Percentiles rank a stretch among this genome's conserved stretches.
Conservation (phyloP, 2,888 invertebrate genomes). For the Heteromyza rotundicornis region DNA sequence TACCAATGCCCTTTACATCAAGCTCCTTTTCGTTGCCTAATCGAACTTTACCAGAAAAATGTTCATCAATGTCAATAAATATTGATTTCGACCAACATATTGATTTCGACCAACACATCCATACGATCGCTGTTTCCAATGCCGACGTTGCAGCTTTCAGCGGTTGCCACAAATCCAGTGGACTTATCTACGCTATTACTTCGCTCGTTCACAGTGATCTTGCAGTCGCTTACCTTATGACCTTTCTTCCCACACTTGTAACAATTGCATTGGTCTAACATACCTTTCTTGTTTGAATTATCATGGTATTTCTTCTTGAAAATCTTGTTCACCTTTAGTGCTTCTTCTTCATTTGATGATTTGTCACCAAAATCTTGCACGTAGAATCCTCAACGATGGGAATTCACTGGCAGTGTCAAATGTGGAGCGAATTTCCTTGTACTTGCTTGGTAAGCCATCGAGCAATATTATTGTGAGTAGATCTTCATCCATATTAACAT, state of each 20-base stretch:
- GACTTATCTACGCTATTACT: conserved; percentile 3
- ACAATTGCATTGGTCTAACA: conserved; percentile 6
- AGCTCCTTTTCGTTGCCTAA: conserved; percentile 15
- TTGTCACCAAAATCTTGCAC: conserved; percentile 4
- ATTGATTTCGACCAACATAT: conserved; percentile 6
- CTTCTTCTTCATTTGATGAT: too few species aligned
- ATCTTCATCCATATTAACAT: conserved; percentile 20
- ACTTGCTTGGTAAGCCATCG: conserved; percentile 15
- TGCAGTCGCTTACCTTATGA: conserved; percentile 9
- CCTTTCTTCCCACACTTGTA: conserved; percentile 18
- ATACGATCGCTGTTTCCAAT: too few species aligned
- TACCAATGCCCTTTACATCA: conserved; percentile 14
- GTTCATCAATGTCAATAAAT: not conserved
- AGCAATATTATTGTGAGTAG: conserved; percentile 20
- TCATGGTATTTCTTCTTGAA: too few species aligned
- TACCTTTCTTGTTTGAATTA: too few species aligned
- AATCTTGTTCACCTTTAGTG: too few species aligned
- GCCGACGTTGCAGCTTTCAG: not conserved
- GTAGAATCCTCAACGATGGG: conserved; percentile 8
- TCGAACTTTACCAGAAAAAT: conserved; percentile 10
- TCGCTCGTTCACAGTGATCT: not conserved
- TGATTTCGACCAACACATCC: too few species aligned
- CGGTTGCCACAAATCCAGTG: not conserved
- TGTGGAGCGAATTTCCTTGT: conserved; percentile 21
- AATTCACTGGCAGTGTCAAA: conserved; percentile 25